phyloP scores from a whole-genome alignment of 2,888 invertebrate species.

The Coleophora flavipennella region DNA sequence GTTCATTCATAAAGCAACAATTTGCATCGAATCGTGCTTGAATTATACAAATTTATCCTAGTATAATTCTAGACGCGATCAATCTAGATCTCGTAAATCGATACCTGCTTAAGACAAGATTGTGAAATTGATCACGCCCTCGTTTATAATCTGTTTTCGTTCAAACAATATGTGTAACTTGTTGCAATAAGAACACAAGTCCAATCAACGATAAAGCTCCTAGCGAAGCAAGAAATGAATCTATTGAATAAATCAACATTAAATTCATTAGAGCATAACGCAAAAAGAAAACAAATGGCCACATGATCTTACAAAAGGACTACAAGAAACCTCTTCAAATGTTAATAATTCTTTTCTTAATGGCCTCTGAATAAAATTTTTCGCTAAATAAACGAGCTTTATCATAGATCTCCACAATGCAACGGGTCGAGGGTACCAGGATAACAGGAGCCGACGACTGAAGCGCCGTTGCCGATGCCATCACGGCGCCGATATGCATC shows the following conservation, averaged over 20 bases:
- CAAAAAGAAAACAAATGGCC: slow-evolving; percentile 44
- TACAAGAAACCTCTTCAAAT: slow-evolving; percentile 50
- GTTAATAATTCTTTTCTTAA: slow-evolving; percentile 61
- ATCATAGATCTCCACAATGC: slow-evolving; percentile 64
- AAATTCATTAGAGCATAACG: slow-evolving; percentile 47
- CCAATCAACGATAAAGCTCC: too few relatives aligned
- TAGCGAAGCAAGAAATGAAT: slow-evolving; percentile 1
- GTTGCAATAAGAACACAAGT: too few relatives aligned
- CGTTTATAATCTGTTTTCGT: too few relatives aligned
- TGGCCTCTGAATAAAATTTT: slow-evolving; percentile 62
- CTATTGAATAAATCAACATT: slow-evolving; percentile 41
- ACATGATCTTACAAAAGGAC: slow-evolving; percentile 41
- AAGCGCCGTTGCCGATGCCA: slow-evolving; percentile 67
- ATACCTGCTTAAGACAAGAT: slow-evolving; percentile 7
- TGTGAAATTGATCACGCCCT: slow-evolving; percentile 5
- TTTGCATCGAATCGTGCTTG: slow-evolving; percentile 21
- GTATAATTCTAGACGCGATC: slow-evolving; percentile 2
- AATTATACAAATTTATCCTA: not conserved
- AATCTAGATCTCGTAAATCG: slow-evolving; percentile 6
- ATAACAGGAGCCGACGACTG: slow-evolving; percentile 57
- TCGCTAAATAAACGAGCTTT: slow-evolving; percentile 67
- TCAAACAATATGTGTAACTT: too few relatives aligned
- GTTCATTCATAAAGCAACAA: slow-evolving; percentile 43
- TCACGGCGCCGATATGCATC: slow-evolving; percentile 65
- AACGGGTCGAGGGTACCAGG: slow-evolving; percentile 42